These are phyloP conservation scores for Amphipoea lucens DNA, from an alignment of 2,888 invertebrate genomes.

Conservation along the genomic window DNA sequence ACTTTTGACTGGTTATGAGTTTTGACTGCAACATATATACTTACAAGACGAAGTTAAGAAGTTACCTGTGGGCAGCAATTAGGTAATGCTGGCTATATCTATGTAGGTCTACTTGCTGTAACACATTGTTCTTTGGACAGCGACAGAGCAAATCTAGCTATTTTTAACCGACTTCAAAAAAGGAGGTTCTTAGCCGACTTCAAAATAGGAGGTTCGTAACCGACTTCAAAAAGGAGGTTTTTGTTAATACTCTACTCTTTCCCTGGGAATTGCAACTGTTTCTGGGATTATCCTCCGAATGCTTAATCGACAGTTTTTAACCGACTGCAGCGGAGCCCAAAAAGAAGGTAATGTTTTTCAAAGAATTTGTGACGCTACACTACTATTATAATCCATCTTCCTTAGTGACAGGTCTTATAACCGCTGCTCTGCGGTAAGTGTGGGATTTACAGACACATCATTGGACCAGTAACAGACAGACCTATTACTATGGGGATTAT, in stretches of 20 bases:
- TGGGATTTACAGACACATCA: not conserved
- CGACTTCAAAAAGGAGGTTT: too few species aligned
- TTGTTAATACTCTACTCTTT: not conserved
- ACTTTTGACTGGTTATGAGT: too few species aligned
- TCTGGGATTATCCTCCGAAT: not conserved
- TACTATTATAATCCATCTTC: not conserved
- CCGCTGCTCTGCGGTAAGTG: not conserved
- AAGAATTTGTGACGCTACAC: not conserved
- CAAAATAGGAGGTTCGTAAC: too few species aligned
- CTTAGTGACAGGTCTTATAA: not conserved
- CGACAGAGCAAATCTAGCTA: not conserved
- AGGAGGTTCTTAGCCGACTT: too few species aligned
- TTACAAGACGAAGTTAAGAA: not conserved
- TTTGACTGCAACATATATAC: too few species aligned
- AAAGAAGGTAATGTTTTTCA: not conserved
- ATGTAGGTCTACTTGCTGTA: not conserved
- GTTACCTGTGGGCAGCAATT: not conserved
- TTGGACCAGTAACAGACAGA: too few species aligned
- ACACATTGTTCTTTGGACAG: not conserved
- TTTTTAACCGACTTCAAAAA: not conserved
- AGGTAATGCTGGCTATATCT: not conserved
- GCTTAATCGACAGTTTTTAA: not conserved
- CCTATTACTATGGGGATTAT: too few species aligned
- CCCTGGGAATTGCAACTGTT: not conserved
- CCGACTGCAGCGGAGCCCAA: not conserved